Percentiles rank a stretch among this genome's conserved stretches.
Evolutionary conservation across 2,888 invertebrate species (phyloP).

Genomic region (Margaritifera margaritifera): DNA sequence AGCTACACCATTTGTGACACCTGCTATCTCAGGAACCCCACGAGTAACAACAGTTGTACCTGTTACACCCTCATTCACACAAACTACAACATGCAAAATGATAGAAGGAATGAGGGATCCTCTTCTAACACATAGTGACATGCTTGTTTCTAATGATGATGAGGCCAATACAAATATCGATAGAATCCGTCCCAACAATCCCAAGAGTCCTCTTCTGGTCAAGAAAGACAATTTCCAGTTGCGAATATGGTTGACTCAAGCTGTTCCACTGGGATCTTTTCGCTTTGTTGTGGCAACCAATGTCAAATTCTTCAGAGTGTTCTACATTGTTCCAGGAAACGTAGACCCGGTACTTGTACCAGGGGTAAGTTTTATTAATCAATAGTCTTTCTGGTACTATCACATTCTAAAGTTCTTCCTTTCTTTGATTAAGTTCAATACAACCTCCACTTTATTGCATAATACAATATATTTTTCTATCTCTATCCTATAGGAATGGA

Average conservation of each 20-base stretch:
- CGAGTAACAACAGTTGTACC: too few relatives aligned
- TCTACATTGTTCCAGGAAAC: slow-evolving; percentile 3
- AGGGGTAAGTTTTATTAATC: too few relatives aligned
- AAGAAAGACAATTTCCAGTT: slow-evolving; percentile 2
- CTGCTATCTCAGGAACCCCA: too few relatives aligned
- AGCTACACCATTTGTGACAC: too few relatives aligned
- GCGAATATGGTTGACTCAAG: slow-evolving; percentile 9
- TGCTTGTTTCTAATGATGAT: slow-evolving; percentile 1
- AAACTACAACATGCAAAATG: slow-evolving; percentile 4
- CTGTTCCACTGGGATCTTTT: slow-evolving; percentile 9
- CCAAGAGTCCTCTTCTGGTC: slow-evolving; percentile 7
- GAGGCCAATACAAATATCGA: slow-evolving; percentile 6
- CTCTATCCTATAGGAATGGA: too few relatives aligned
- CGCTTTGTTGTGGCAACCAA: slow-evolving; percentile 6
- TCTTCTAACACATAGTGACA: slow-evolving; percentile 1
- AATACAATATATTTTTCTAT: too few relatives aligned
- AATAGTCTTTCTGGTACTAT: too few relatives aligned
- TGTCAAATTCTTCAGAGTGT: slow-evolving; percentile 6
- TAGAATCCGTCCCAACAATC: slow-evolving; percentile 1
- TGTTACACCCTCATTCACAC: too few relatives aligned
- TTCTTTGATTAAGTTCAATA: too few relatives aligned
- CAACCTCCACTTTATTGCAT: too few relatives aligned
- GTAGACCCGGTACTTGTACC: too few relatives aligned
- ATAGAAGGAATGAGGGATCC: slow-evolving; percentile 9
- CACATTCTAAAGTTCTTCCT: too few relatives aligned